Percentiles rank a stretch among this genome's conserved stretches.
phyloP scores from a whole-genome alignment of 2,888 invertebrate genomes.

The Callimorpha dominula region DNA sequence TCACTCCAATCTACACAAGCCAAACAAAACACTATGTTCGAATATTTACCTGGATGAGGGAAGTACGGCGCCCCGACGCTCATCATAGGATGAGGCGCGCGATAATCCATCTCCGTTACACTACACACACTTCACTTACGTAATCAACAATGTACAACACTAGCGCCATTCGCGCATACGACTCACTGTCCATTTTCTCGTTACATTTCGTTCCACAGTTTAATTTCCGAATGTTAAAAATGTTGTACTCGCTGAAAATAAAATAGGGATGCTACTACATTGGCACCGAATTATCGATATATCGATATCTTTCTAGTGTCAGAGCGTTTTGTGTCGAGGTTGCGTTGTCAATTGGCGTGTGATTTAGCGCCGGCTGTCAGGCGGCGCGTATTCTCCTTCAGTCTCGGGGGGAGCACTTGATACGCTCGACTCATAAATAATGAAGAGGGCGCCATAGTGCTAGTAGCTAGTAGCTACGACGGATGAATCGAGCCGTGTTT shows the following conservation, averaged over 20 bases:
- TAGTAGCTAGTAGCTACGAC: conserved; percentile 28
- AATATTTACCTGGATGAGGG: conserved; percentile 75
- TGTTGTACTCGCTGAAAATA: conserved; percentile 38
- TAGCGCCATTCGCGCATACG: conserved; percentile 35
- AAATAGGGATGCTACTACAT: conserved; percentile 35
- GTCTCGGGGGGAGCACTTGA: conserved; percentile 52
- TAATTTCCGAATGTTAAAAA: conserved; percentile 51
- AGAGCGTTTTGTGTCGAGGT: conserved; percentile 53
- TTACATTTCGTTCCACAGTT: conserved; percentile 45
- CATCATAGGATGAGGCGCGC: conserved; percentile 78
- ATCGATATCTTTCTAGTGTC: conserved; percentile 54
- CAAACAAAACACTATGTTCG: background rate
- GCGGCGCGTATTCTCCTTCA: conserved; percentile 65
- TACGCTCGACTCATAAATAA: conserved; percentile 62
- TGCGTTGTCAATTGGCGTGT: conserved; percentile 52
- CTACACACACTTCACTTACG: conserved; percentile 64
- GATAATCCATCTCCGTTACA: conserved; percentile 76
- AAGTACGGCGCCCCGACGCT: conserved; percentile 78
- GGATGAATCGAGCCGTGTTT: conserved; percentile 47
- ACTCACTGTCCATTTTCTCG: conserved; percentile 41
- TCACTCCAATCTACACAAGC: background rate
- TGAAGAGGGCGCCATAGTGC: conserved; percentile 49
- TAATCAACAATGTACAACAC: conserved; percentile 48
- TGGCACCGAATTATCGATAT: conserved; percentile 42
- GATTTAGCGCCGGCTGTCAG: conserved; percentile 66